Evolutionary conservation across 1,140 invertebrate genomes (phyloP).

Genomic region (Megathymus violae): DNA sequence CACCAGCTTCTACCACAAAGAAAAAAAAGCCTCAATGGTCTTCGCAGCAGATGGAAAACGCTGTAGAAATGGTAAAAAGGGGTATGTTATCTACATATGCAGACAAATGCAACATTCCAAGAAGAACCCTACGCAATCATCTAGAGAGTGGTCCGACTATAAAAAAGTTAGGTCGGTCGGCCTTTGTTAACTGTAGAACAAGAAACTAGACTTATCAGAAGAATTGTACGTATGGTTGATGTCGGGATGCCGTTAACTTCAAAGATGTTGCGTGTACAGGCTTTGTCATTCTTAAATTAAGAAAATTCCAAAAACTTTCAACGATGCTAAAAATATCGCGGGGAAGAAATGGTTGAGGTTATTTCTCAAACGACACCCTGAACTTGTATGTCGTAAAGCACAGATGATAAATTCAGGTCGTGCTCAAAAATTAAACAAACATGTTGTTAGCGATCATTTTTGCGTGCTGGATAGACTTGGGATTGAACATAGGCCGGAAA

Average conservation of each 20-base stretch:
- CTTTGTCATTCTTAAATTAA: conserved; percentile 27
- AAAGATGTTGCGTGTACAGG: conserved; percentile 24
- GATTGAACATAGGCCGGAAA: conserved; percentile 50
- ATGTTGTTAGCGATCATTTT: conserved; percentile 60
- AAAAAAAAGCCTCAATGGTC: no score
- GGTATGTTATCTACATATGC: conserved; percentile 41
- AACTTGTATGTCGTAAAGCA: conserved; percentile 47
- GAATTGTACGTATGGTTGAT: conserved; percentile 47
- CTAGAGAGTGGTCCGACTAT: conserved; percentile 29
- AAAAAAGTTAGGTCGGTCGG: conserved; percentile 41
- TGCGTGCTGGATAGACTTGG: conserved; percentile 50
- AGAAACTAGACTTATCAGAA: conserved; percentile 40
- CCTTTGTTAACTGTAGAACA: conserved; percentile 42
- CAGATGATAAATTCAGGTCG: conserved; percentile 64
- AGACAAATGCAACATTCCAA: conserved; percentile 42
- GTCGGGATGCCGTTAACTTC: conserved; percentile 50
- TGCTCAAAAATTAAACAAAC: conserved; percentile 59
- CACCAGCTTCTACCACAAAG: no score
- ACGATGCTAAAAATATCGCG: conserved; percentile 12
- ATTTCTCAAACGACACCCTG: conserved; percentile 27
- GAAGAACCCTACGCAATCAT: conserved; percentile 47
- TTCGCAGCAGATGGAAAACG: conserved; percentile 31
- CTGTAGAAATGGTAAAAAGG: conserved; percentile 39
- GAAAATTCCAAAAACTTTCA: conserved; percentile 16
- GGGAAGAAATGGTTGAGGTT: conserved; percentile 21